Percentiles rank a stretch among this genome's conserved stretches.
Conservation (phyloP, 2,797 vertebrate species). For the Megalops cyprinoides region DNA sequence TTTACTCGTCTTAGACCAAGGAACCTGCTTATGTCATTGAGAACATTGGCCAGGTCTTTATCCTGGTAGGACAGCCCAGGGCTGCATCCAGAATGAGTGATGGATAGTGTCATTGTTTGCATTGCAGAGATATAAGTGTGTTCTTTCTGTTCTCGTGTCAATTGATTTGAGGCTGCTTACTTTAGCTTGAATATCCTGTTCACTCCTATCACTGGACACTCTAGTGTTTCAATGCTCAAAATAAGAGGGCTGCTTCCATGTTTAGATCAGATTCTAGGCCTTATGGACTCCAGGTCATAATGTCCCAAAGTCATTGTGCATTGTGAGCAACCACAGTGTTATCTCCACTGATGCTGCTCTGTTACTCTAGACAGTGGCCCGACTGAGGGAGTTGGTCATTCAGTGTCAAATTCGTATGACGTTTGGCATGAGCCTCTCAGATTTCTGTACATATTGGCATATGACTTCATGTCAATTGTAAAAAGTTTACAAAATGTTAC, state of each 20-base stretch:
- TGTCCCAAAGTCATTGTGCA: neutral
- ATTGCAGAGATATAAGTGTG: neutral
- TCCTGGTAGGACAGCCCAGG: too few species aligned
- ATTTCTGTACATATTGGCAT: too few species aligned
- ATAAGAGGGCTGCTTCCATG: neutral
- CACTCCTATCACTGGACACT: neutral
- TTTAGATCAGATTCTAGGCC: constrained; percentile 5
- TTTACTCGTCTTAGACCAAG: neutral
- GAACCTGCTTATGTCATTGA: neutral
- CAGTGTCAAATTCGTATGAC: too few species aligned
- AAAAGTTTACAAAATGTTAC: too few species aligned
- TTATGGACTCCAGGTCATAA: neutral
- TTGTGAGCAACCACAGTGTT: neutral
- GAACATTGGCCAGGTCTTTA: neutral
- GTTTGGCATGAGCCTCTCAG: too few species aligned
- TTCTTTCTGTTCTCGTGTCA: neutral
- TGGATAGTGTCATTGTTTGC: neutral
- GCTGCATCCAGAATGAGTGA: neutral
- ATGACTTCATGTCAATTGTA: too few species aligned
- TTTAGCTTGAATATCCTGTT: neutral
- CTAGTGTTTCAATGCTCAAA: constrained; percentile 12
- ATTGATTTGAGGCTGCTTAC: constrained; percentile 2
- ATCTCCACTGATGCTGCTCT: neutral
- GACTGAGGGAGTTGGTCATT: neutral
- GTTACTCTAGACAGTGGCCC: neutral